Evolutionary conservation across 1,140 invertebrate genomes (phyloP).

Genomic region (Orussus abietinus): DNA sequence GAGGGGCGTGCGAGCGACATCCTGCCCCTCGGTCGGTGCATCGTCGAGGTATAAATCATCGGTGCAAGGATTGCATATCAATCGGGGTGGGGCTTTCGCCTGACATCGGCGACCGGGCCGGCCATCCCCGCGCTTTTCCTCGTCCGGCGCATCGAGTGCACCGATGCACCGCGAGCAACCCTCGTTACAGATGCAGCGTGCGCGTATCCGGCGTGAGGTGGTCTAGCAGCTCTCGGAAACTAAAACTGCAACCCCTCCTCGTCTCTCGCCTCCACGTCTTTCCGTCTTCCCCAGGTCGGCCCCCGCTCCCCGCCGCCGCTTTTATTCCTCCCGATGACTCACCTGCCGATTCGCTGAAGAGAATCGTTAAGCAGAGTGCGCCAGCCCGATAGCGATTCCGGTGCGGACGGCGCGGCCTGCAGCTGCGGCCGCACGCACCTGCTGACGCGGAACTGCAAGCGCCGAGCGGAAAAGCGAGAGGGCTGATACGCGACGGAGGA

Average conservation of each 20-base stretch:
- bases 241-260: slow-evolving; percentile 5
- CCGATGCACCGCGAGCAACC: slow-evolving; percentile 24
- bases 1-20: slow-evolving; percentile 50
- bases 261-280: background rate
- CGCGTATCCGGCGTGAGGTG: slow-evolving; percentile 42
- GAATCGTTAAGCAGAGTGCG: slow-evolving; percentile 14
- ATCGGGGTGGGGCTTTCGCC: slow-evolving; percentile 20
- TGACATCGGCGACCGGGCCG: slow-evolving; percentile 20
- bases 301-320: slow-evolving; percentile 5
- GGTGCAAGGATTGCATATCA: slow-evolving; percentile 48
- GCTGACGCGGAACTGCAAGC: too few species aligned
- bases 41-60: slow-evolving; percentile 47
- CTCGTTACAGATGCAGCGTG: slow-evolving; percentile 47
- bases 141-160: slow-evolving; percentile 22
- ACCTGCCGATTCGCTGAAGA: slow-evolving; percentile 14
- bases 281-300: slow-evolving; percentile 13
- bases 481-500: background rate
- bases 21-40: slow-evolving; percentile 42
- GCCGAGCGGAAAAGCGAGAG: too few species aligned
- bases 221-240: slow-evolving; percentile 20
- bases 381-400: too few species aligned
- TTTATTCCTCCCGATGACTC: slow-evolving; percentile 14
- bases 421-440: too few species aligned
- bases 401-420: too few species aligned
- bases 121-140: slow-evolving; percentile 17